Base-by-base conservation (phyloP, 1,140 invertebrate genomes). In the Lepidurus packardi region DNA sequence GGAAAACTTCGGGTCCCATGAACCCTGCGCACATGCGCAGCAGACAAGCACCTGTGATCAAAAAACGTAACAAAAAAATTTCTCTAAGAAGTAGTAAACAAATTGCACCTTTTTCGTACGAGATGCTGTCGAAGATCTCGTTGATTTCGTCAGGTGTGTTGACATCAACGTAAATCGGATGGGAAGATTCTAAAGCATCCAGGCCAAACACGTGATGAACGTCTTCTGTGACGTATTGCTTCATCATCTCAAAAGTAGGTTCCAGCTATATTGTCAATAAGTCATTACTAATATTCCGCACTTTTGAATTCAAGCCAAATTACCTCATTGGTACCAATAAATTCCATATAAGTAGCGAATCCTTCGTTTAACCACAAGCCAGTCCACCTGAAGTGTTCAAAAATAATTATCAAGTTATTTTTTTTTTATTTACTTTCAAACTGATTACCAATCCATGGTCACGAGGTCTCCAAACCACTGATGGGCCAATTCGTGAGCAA, bases 21-120 rank as follows among this genome's bases (percentile, higher is more conserved):
- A 97, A 96, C 83, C 94, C 91, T 78, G 93, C 90, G 93, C 98
- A 95, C 96, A 98, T 98, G 25, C 95, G 88, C 41, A 98, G 92
- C 24, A 98, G 91, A 1, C 93, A 92, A 34, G 93, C 94, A 25
- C 94, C 94, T 92, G 86, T 83, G 82, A 83, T 73, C 77, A 44
- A 79, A 77, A 75, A 42, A 73, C 11, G 45, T 7, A 34, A 34
- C 73, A 42, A 43, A 42, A 43, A 47, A 7, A 44, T 73, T 9
- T 45, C 9, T 42, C 24, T 45, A 75, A n/a, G 16, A 43, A 7
- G 8, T 43, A 25, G 3, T 21, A 42, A 43, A n/a, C 78, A 10
- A 44, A 75, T 73, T 78, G 80, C 84, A 91, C 93, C 94, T 91
- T 97, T 97, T 73, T 88, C 90, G 83, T 98, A 98, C 0, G 94